Percentiles rank a stretch among this genome's conserved stretches.
These are phyloP conservation scores for Erythrocebus patas DNA, from an alignment of 2,113 vertebrate species.

Conservation along the genomic window DNA sequence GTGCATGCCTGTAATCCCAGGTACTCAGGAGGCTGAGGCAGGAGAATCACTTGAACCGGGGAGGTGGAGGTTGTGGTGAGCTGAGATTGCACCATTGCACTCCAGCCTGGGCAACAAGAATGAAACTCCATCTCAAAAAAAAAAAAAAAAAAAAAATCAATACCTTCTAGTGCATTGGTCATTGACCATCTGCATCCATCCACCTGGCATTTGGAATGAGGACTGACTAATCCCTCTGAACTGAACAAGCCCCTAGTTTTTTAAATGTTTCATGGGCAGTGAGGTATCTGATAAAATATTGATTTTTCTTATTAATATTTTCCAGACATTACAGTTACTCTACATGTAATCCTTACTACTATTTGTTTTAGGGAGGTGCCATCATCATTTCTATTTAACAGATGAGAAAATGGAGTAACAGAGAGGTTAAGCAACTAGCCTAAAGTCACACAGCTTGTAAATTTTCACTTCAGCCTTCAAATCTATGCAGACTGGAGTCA, in stretches of 20 bases:
- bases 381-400: not conserved
- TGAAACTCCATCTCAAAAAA: too few relatives aligned
- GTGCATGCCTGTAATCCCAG: too few relatives aligned
- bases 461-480: not conserved
- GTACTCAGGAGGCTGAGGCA: too few relatives aligned
- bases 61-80: too few relatives aligned
- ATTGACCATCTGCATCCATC: not conserved
- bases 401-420: not conserved
- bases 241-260: not conserved
- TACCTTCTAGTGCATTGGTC: not conserved
- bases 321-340: not conserved
- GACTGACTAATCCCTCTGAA: not conserved
- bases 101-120: too few relatives aligned
- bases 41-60: too few relatives aligned
- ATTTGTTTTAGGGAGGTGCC: not conserved
- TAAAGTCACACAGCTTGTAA: not conserved
- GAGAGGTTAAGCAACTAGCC: not conserved
- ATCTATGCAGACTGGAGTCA: not conserved
- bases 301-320: conserved; percentile 6
- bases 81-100: too few relatives aligned
- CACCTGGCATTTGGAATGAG: not conserved
- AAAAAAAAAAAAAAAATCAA: not conserved
- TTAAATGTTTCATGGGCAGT: not conserved
- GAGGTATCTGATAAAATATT: too few relatives aligned
- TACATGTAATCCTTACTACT: not conserved